These are phyloP conservation scores for Micromussa lordhowensis DNA, from an alignment of 92 coral and sea anemone species.

Conservation along the genomic window DNA sequence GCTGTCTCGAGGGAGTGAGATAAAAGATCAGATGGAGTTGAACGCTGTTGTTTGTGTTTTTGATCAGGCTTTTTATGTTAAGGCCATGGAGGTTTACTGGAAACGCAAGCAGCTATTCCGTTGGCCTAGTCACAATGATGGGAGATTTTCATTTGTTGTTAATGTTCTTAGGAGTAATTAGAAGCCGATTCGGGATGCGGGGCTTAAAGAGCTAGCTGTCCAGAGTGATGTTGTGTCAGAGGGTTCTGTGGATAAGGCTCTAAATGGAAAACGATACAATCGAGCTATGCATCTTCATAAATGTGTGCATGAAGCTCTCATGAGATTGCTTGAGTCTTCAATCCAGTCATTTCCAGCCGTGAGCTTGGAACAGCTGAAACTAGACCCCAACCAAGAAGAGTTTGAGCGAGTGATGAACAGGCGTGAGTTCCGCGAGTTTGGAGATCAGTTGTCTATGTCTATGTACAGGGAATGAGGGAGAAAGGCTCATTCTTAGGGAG, in stretches of 20 bases:
- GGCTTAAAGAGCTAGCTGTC: constrained; percentile 55
- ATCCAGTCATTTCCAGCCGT: neutral
- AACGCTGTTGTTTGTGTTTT: constrained; percentile 74
- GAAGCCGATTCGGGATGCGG: too few relatives aligned
- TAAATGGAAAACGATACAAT: too few relatives aligned
- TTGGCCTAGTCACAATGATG: constrained; percentile 70
- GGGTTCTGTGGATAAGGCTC: too few relatives aligned
- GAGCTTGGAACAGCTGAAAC: too few relatives aligned
- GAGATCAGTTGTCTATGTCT: constrained; percentile 46
- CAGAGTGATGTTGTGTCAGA: constrained; percentile 53
- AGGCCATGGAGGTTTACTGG: too few relatives aligned
- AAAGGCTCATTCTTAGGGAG: constrained; percentile 60
- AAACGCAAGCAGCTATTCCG: constrained; percentile 58
- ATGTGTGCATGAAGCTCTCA: neutral
- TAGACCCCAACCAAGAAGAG: too few relatives aligned
- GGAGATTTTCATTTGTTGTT: constrained; percentile 73
- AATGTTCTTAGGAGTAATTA: too few relatives aligned
- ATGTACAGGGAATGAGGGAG: constrained; percentile 51
- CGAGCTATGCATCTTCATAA: constrained; percentile 64
- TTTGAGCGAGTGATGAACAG: constrained; percentile 52
- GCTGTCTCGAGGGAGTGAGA: constrained; percentile 72
- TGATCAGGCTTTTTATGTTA: too few relatives aligned
- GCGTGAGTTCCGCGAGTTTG: constrained; percentile 36
- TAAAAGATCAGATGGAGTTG: constrained; percentile 59
- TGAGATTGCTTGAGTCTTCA: neutral